Percentiles rank a stretch among this genome's conserved stretches.
Evolutionary conservation across 1,140 invertebrate species (phyloP).

Genomic region (Nasonia giraulti): DNA sequence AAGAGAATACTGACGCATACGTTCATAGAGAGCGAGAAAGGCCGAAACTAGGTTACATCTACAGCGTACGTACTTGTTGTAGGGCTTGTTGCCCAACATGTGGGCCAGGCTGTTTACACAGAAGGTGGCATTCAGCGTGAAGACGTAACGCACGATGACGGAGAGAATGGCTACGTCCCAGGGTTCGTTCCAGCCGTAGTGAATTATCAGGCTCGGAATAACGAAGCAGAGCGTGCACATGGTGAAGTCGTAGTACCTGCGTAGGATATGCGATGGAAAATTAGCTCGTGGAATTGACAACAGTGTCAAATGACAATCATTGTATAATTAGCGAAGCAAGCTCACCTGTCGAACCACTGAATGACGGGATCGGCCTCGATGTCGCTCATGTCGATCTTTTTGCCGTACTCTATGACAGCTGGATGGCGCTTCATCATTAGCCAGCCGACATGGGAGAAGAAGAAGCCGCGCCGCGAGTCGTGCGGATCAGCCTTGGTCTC

Average conservation of each 20-base stretch:
- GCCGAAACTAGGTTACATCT: not conserved
- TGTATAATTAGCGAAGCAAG: not conserved
- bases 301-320: too few relatives aligned
- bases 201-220: slow-evolving; percentile 85
- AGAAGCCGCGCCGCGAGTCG: slow-evolving; percentile 85
- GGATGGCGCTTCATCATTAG: slow-evolving; percentile 85
- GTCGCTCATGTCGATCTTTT: slow-evolving; percentile 84
- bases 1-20: not conserved
- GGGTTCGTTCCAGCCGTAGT: slow-evolving; percentile 84
- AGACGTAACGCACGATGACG: slow-evolving; percentile 83
- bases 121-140: not conserved
- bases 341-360: slow-evolving; percentile 81
- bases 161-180: slow-evolving; percentile 77
- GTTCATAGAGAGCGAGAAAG: not conserved
- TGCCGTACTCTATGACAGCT: slow-evolving; percentile 78
- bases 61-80: not conserved
- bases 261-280: slow-evolving; percentile 29
- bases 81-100: not conserved
- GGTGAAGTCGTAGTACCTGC: slow-evolving; percentile 83
- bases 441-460: slow-evolving; percentile 91
- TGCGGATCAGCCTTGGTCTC: slow-evolving; percentile 89
- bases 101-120: not conserved
- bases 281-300: not conserved
- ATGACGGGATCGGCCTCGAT: slow-evolving; percentile 84
- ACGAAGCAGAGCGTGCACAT: slow-evolving; percentile 81